Percentiles rank a stretch among this genome's conserved stretches.
phyloP scores from a whole-genome alignment of 2,797 vertebrate species.

The Sebastes hopkinsi region DNA sequence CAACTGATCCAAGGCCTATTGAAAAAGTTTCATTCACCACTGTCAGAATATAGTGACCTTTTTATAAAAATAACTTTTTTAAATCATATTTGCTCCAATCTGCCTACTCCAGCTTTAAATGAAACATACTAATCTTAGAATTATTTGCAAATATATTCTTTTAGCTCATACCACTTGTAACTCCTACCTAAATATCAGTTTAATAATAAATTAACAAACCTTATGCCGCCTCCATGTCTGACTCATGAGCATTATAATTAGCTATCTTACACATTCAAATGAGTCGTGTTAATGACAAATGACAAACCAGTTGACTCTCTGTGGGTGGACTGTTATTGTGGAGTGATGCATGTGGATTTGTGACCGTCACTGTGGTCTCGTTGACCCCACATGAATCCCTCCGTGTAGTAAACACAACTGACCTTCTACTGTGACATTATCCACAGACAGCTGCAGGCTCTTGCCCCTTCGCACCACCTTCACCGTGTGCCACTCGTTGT shows the following conservation, averaged over 20 bases:
- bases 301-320: neutral
- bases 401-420: constrained; percentile 5
- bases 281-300: neutral
- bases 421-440: constrained; percentile 96
- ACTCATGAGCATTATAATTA: constrained; percentile 9
- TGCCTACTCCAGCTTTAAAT: neutral
- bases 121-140: neutral
- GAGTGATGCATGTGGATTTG: neutral
- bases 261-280: neutral
- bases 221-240: neutral
- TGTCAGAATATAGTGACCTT: no score
- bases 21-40: no score
- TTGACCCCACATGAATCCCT: neutral
- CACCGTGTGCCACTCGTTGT: constrained; percentile 96
- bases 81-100: no score
- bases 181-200: neutral
- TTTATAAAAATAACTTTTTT: no score
- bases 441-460: constrained; percentile 93
- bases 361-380: neutral
- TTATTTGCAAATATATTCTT: constrained; percentile 2
- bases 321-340: neutral
- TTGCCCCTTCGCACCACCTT: constrained; percentile 90
- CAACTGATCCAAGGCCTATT: no score
- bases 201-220: constrained; percentile 2
- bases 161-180: neutral